Evolutionary conservation across 2,797 vertebrate genomes (phyloP).

Genomic region (Rallus crepitans): DNA sequence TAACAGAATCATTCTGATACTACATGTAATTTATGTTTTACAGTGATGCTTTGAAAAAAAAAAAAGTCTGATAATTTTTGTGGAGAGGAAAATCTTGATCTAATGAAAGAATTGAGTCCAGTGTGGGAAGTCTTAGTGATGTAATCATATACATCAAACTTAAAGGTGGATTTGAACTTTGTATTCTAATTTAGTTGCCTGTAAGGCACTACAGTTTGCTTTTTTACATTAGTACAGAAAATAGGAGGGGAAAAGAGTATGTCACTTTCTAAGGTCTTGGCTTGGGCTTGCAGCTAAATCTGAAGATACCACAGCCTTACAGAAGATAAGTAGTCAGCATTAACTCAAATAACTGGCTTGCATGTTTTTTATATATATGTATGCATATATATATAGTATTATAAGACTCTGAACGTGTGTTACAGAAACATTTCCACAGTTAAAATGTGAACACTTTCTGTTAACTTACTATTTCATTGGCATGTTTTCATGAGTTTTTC

Average conservation of each 20-base stretch:
- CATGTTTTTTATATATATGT: not conserved
- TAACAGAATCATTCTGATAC: not conserved
- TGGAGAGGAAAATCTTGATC: not conserved
- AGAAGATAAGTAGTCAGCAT: not conserved
- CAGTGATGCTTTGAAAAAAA: not conserved
- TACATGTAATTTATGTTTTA: not conserved
- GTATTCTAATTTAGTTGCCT: not conserved
- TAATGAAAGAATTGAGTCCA: not conserved
- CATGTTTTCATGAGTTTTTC: not conserved
- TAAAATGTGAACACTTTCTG: not conserved
- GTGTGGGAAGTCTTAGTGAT: not conserved
- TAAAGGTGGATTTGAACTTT: not conserved
- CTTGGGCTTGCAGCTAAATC: not conserved
- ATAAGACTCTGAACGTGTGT: not conserved
- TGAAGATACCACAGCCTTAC: not conserved
- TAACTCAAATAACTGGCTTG: not conserved
- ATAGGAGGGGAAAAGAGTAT: not conserved
- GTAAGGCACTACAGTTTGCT: not conserved
- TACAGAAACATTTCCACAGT: not conserved
- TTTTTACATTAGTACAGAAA: not conserved
- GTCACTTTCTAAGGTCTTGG: not conserved
- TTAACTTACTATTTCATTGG: not conserved
- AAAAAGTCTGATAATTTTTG: not conserved
- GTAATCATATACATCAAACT: not conserved
- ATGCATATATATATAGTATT: no score